Base-by-base conservation (phyloP, 2,797 vertebrate species). In the Anguilla megastoma region DNA sequence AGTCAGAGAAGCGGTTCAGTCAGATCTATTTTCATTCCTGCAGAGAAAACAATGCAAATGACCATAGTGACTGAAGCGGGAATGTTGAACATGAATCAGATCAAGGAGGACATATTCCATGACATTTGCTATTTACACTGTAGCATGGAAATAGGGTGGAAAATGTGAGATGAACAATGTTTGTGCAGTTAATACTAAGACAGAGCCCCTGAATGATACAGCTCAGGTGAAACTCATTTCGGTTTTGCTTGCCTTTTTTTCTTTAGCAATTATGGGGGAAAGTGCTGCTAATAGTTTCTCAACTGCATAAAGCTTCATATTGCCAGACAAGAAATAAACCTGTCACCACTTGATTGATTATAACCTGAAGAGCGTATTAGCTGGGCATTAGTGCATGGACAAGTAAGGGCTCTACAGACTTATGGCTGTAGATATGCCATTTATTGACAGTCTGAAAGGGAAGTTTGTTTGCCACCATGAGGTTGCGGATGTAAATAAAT, bases 251-350 rank as follows among this genome's bases (percentile, higher is more conserved):
- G 48, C 48, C 52, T n/a, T 30, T 84, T n/a, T 84, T 54, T 54
- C 3, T 52, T 84, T 33, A 84, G 27, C 50, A 9, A 54, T 56
- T 84, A 56, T 84, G 52, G 80, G 36, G 83, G 52, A 56, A 84
- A 56, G 83, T 30, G 52, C 48, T 56, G 83, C 24, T 56, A 56
- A 84, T 56, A 56, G 83, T 84, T 82, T 84, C 83, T 84, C 9
- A 84, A 52, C 27, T 54, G 27, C 54, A 50, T n/a, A 54, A 54
- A 56, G 30, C 83, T 56, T 87, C 14, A 79, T 76, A 76, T 69
- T 58, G 18, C 86, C 69, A 79, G 63, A 80, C 86, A 58, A 79
- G 71, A 87, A 87, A 87, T 87, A 87, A 79, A 87, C 48, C 52
- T 80, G 86, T 58, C 86, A 58, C 36, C 16, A 36, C 52, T 30